Conservation (phyloP, 2,888 invertebrate genomes). For the Choristoneura rosaceana region DNA sequence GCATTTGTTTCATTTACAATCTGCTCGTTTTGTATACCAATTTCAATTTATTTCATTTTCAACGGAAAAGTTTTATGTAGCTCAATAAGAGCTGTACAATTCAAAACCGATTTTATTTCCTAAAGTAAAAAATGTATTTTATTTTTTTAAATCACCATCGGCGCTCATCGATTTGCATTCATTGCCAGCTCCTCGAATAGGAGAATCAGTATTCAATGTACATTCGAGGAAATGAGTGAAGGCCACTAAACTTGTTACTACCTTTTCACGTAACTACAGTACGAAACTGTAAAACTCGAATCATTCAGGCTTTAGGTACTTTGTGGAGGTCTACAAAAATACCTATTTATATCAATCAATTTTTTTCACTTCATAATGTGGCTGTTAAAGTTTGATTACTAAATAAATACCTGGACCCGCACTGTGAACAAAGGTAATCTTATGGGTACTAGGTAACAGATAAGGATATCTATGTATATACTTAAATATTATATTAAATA, state of each 20-base stretch:
- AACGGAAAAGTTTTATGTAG: neutral
- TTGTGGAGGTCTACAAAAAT: too few species aligned
- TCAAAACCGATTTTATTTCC: constrained; percentile 2
- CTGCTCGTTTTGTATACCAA: neutral
- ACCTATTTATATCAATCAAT: too few species aligned
- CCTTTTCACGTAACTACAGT: constrained; percentile 14
- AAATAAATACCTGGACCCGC: too few species aligned
- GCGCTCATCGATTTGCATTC: constrained; percentile 22
- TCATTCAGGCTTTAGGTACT: too few species aligned
- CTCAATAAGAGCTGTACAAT: neutral
- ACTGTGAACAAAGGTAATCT: too few species aligned
- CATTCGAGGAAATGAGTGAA: constrained; percentile 20
- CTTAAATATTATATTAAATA: too few species aligned
- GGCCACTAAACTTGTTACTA: constrained; percentile 20
- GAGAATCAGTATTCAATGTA: constrained; percentile 33
- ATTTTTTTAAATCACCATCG: constrained; percentile 9
- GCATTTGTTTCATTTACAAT: neutral
- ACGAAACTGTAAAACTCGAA: neutral
- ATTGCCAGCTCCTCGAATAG: constrained; percentile 3
- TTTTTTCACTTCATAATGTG: too few species aligned
- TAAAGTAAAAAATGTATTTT: neutral
- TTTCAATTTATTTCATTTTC: neutral
- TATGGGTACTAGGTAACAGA: too few species aligned
- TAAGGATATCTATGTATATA: too few species aligned
- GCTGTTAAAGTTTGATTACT: too few species aligned